These are phyloP conservation scores for Bellardia bayeri DNA, from an alignment of 2,888 invertebrate species.

Conservation along the genomic window DNA sequence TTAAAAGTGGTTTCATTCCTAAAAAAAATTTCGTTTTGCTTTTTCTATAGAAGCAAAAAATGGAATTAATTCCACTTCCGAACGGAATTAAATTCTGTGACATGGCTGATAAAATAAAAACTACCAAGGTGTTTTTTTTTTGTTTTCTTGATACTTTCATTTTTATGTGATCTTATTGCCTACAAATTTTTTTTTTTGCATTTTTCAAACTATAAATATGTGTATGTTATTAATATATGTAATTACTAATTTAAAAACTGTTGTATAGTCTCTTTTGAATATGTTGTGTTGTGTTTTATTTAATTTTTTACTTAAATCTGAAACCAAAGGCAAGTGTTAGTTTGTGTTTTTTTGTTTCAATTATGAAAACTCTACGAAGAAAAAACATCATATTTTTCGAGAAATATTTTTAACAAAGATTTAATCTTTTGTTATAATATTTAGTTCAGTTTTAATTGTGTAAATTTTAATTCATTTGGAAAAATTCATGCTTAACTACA, in stretches of 20 bases:
- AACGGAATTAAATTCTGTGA: no score
- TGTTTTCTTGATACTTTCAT: constrained; percentile 20
- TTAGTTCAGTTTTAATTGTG: constrained; percentile 40
- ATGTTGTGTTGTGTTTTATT: constrained; percentile 7
- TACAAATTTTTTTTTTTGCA: constrained; percentile 50
- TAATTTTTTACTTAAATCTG: constrained; percentile 31
- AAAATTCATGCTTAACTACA: constrained; percentile 51
- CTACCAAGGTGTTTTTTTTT: constrained; percentile 30
- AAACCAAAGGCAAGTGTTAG: constrained; percentile 51
- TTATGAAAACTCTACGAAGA: constrained; percentile 7
- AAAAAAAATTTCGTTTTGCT: no score
- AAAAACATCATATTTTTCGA: constrained; percentile 13
- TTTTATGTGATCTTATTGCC: constrained; percentile 29
- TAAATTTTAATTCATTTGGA: constrained; percentile 51
- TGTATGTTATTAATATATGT: constrained; percentile 10
- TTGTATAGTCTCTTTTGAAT: constrained; percentile 54
- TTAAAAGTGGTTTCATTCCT: no score
- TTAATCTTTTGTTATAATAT: constrained; percentile 62
- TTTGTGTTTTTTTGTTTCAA: not conserved
- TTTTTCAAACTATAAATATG: constrained; percentile 44
- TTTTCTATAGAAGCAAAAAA: no score
- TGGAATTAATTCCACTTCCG: no score
- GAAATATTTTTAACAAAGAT: constrained; percentile 63
- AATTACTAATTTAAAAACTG: constrained; percentile 27
- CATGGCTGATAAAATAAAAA: constrained; percentile 38